Evolutionary conservation across 1,140 invertebrate species (phyloP), one percentile per base, ranked within the genome.

Genomic region (Propsilocerus akamusi): DNA sequence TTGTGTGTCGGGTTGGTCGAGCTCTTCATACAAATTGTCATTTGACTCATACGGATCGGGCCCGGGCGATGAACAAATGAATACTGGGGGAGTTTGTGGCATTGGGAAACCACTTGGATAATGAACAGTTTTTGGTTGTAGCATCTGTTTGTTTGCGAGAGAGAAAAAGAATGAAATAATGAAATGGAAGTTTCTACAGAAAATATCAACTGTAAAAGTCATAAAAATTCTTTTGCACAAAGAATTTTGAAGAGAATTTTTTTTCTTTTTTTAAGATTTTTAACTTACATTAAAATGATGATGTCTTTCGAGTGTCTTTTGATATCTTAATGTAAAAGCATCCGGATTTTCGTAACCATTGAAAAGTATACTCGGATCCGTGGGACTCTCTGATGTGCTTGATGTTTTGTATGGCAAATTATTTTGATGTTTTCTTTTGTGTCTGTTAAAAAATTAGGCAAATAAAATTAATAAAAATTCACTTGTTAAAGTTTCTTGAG

Each of bases 1-100:
- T 76, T 34, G 74, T 72, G 56, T 78, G 75, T 54, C 76, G 77
- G 11, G 57, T 59, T 0, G 62, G 59, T 1, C 62, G 60, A 81
- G 66, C 60, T 81, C 78, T 63, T 81, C 78, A 65, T 81, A 81
- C 22, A 81, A 77, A 48, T 78, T 78, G 56, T 81, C 78, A 59
- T 78, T 75, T 26, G 77, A 79, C 49, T 66, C 68, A 66, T 78
- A 79, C 51, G 75, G 75, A 67, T 80, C 77, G 20, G 75, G 75
- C 25, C 75, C 73, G n/a, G 77, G 75, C 23, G 77, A 79, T 55
- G 75, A 77, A 63, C 77, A 80, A 51, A 80, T 72, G 60, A 81
- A 75, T n/a, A 75, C 71, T 11, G 72, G 70, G 4, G 72, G 69
- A 25, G 73, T 69, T 14, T 67, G 65, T 7, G 69, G 69, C 56